Conservation (phyloP, 2,888 invertebrate genomes). For the Sepiola atlantica region DNA sequence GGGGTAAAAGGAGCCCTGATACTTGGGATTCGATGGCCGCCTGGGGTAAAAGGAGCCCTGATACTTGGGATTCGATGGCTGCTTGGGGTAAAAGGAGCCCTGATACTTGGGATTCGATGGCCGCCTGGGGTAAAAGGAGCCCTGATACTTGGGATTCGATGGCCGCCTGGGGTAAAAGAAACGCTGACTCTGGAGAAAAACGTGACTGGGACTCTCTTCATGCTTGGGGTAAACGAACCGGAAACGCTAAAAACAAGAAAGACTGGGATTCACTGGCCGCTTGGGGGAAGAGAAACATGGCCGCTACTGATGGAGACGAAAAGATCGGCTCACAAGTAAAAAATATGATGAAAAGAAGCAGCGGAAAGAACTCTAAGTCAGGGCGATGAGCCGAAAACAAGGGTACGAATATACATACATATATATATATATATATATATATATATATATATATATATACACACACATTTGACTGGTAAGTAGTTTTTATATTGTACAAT, state of each 20-base stretch:
- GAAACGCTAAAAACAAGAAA: neutral
- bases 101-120: neutral
- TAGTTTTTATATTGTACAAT: no score
- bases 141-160: neutral
- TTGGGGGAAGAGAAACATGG: neutral
- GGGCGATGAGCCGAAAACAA: neutral
- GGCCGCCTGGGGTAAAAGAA: constrained; percentile 11
- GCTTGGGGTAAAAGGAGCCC: neutral
- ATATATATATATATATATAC: no score
- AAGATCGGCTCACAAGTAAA: neutral
- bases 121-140: neutral
- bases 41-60: neutral
- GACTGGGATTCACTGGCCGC: neutral
- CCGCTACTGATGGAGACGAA: neutral
- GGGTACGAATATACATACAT: neutral
- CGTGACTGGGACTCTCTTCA: constrained; percentile 32
- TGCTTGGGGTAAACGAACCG: neutral
- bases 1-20: neutral
- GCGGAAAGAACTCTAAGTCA: neutral
- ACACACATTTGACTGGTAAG: neutral
- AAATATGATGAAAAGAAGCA: neutral
- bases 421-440: no score
- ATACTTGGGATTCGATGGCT: neutral
- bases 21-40: neutral
- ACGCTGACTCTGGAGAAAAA: neutral